These are phyloP conservation scores for Patagioenas fasciata DNA, from an alignment of 2,113 vertebrate genomes.

Conservation along the genomic window DNA sequence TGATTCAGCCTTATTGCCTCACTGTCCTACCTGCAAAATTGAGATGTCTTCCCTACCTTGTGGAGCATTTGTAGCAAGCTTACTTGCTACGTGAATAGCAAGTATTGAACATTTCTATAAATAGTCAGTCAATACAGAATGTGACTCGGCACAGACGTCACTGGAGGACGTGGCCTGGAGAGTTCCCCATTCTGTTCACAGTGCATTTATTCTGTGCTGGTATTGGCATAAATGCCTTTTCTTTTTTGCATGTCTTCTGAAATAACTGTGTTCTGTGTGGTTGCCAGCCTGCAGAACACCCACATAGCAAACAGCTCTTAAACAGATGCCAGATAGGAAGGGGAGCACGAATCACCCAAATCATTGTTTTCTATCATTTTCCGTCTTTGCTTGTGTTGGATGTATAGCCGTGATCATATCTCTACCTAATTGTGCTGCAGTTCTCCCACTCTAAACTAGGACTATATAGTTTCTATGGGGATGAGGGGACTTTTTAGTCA, in stretches of 20 bases:
- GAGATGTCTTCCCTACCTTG: not conserved
- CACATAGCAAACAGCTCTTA: not conserved
- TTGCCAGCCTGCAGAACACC: not conserved
- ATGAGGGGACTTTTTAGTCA: not conserved
- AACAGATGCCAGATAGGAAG: not conserved
- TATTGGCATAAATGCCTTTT: constrained; percentile 6
- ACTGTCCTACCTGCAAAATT: not conserved
- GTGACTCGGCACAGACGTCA: not conserved
- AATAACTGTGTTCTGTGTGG: not conserved
- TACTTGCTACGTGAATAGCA: not conserved
- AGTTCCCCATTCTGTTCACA: not conserved
- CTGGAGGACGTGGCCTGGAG: not conserved
- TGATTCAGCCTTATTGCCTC: not conserved
- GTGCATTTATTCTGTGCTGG: not conserved
- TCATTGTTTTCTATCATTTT: not conserved
- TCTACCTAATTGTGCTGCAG: not conserved
- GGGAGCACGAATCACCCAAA: not conserved
- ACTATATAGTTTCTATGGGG: not conserved
- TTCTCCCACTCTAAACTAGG: not conserved
- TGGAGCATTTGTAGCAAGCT: not conserved
- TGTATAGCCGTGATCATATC: not conserved
- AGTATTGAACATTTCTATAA: not conserved
- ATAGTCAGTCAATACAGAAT: not conserved
- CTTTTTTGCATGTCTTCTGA: not conserved
- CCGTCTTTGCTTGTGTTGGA: not conserved